Percentiles rank a stretch among this genome's conserved stretches.
Conservation (phyloP, 2,797 vertebrate species). For the Bovichtus diacanthus region DNA sequence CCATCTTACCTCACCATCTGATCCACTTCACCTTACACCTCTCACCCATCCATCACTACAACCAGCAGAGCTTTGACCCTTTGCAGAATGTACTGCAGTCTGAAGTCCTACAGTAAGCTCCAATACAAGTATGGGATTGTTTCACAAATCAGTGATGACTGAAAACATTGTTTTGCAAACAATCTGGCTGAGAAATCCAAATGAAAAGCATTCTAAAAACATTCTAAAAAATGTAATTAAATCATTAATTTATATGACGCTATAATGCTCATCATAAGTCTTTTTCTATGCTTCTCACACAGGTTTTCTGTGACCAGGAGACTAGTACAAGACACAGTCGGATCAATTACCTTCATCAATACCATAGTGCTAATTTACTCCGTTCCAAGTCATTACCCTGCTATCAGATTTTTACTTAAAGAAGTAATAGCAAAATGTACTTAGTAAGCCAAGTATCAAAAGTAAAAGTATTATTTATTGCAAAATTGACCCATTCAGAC, state of each 20-base stretch:
- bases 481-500: neutral
- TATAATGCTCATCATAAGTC: neutral
- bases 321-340: too few species aligned
- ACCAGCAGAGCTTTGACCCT: conserved; percentile 19
- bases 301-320: neutral
- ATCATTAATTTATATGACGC: neutral
- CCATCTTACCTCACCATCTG: conserved; percentile 35
- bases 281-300: neutral
- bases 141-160: neutral
- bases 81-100: conserved; percentile 18
- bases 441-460: neutral
- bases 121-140: neutral
- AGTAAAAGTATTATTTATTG: neutral
- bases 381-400: too few species aligned
- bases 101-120: neutral
- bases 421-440: too few species aligned
- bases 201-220: neutral
- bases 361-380: neutral
- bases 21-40: conserved; percentile 30
- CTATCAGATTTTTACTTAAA: neutral
- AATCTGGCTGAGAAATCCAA: neutral
- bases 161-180: neutral
- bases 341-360: too few species aligned
- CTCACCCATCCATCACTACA: conserved; percentile 23
- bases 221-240: neutral